These are phyloP conservation scores for Halotydeus destructor DNA, from an alignment of 1,140 invertebrate species.

Conservation along the genomic window DNA sequence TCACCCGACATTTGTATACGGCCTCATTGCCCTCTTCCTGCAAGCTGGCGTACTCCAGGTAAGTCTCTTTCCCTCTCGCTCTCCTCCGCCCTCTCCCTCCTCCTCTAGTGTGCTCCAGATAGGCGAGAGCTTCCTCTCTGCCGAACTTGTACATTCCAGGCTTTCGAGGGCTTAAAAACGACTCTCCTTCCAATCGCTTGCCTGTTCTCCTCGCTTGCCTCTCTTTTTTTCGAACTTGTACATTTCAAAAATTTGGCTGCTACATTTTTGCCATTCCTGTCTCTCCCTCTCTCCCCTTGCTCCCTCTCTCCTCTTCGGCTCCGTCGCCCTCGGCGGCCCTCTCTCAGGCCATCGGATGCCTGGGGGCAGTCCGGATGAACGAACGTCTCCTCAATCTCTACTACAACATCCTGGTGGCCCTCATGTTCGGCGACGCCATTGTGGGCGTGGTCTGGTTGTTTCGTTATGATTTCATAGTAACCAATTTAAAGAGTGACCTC, in stretches of 20 bases:
- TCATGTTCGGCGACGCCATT: constrained; percentile 58
- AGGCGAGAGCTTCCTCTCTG: too few relatives aligned
- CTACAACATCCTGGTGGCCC: constrained; percentile 52
- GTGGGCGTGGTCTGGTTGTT: constrained; percentile 70
- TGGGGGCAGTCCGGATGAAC: constrained; percentile 52
- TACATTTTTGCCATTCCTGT: background rate
- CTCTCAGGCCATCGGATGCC: constrained; percentile 48
- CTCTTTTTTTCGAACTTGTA: too few relatives aligned
- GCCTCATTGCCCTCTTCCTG: constrained; percentile 50
- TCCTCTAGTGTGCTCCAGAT: too few relatives aligned
- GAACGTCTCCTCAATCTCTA: constrained; percentile 58
- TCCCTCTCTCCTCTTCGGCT: too few relatives aligned
- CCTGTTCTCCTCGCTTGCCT: too few relatives aligned
- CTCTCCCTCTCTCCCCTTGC: background rate
- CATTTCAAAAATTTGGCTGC: background rate
- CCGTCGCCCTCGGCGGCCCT: too few relatives aligned
- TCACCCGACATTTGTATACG: constrained; percentile 61
- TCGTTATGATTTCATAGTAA: constrained; percentile 47
- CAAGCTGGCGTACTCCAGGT: constrained; percentile 33
- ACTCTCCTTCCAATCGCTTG: too few relatives aligned
- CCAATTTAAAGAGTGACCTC: constrained; percentile 43
- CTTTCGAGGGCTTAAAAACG: too few relatives aligned
- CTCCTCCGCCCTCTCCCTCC: too few relatives aligned
- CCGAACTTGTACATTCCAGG: too few relatives aligned
- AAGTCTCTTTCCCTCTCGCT: constrained; percentile 8